Conservation (phyloP, 2,797 vertebrate species). For the Lates japonicus region DNA sequence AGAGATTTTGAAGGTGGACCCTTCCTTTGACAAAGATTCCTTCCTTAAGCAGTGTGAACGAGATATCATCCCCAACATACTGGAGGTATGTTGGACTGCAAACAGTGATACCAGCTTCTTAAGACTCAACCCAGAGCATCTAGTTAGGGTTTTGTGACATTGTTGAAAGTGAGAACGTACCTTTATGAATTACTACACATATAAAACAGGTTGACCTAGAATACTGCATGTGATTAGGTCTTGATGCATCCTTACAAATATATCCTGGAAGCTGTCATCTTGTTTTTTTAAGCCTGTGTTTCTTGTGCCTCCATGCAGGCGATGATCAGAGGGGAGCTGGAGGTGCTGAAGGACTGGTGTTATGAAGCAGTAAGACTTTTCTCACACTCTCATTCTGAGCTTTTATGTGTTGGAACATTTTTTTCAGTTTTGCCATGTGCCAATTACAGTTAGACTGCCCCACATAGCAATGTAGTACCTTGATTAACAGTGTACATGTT, state of each 20-base stretch:
- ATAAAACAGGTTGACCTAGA: background rate
- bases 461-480: background rate
- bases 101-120: background rate
- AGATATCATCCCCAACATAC: slow-evolving; percentile 96
- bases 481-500: background rate
- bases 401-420: background rate
- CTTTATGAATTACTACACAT: background rate
- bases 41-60: slow-evolving; percentile 93
- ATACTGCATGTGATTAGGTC: background rate
- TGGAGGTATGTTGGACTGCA: slow-evolving; percentile 87
- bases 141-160: background rate
- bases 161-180: background rate
- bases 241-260: background rate
- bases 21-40: slow-evolving; percentile 93
- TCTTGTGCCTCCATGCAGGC: slow-evolving; percentile 84
- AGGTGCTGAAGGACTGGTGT: slow-evolving; percentile 97
- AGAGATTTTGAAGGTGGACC: slow-evolving; percentile 94
- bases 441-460: background rate
- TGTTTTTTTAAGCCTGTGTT: background rate
- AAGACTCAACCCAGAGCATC: background rate
- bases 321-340: slow-evolving; percentile 94
- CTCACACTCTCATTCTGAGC: background rate
- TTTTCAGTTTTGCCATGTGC: background rate
- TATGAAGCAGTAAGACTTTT: slow-evolving; percentile 92
- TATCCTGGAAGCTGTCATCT: background rate